These are phyloP conservation scores for Chloroceryle amazona DNA, from an alignment of 2,797 vertebrate species.

Conservation along the genomic window DNA sequence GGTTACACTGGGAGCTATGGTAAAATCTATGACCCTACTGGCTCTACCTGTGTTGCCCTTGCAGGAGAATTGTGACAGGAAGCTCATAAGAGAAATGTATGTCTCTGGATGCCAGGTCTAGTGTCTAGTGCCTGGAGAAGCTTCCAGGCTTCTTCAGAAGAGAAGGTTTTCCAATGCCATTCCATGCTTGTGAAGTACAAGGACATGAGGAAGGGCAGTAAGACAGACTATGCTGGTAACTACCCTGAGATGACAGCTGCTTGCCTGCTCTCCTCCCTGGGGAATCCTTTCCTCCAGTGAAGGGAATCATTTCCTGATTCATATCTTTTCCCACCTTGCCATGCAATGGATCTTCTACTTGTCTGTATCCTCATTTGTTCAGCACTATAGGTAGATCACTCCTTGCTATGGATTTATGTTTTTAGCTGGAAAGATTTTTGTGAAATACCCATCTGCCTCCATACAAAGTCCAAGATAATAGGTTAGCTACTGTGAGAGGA, in stretches of 20 bases:
- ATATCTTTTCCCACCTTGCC: background rate
- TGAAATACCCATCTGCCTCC: fast-evolving
- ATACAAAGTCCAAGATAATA: background rate
- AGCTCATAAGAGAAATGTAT: background rate
- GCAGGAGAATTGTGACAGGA: background rate
- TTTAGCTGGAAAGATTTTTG: background rate
- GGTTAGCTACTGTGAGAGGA: background rate
- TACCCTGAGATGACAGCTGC: background rate
- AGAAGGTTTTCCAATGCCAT: background rate
- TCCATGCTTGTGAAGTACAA: background rate
- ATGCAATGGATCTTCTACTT: background rate
- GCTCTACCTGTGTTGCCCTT: background rate
- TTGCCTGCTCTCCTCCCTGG: fast-evolving
- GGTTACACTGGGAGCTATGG: background rate
- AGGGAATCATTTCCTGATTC: background rate
- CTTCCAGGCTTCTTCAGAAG: background rate
- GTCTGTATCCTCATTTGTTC: background rate
- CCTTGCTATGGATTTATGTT: background rate
- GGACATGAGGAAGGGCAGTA: background rate
- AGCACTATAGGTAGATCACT: background rate
- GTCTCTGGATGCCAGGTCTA: background rate
- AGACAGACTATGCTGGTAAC: background rate
- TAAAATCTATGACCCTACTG: background rate
- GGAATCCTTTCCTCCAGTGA: background rate
- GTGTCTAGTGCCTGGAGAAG: background rate